Evolutionary conservation across 2,888 invertebrate species (phyloP).

Genomic region (Dynastes tityus): DNA sequence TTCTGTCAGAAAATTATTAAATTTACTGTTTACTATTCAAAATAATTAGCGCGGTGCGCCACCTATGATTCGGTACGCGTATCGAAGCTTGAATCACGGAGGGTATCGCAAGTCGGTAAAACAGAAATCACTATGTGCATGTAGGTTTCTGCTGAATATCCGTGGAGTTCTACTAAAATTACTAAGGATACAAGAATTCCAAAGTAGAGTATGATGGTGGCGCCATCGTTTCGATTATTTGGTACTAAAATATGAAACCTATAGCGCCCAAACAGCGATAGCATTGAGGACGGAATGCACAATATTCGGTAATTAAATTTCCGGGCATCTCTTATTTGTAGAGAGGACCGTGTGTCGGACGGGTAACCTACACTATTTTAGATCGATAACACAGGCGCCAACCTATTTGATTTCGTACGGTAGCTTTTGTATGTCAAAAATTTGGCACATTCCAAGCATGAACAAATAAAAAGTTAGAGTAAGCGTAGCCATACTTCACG

Average conservation of each 20-base stretch:
- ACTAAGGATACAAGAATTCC: too few relatives aligned
- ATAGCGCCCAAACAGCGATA: not conserved
- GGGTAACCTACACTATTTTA: conserved; percentile 7
- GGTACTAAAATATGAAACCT: not conserved
- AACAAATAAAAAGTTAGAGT: not conserved
- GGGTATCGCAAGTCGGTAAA: too few relatives aligned
- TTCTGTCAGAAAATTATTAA: too few relatives aligned
- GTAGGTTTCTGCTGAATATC: too few relatives aligned
- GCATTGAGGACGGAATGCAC: conserved; percentile 9
- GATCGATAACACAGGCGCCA: conserved; percentile 41
- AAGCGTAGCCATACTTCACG: not conserved
- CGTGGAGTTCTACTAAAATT: too few relatives aligned
- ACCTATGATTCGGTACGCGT: too few relatives aligned
- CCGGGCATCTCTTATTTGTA: conserved; percentile 27
- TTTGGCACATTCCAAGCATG: too few relatives aligned
- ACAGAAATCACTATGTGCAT: too few relatives aligned
- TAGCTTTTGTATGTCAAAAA: not conserved
- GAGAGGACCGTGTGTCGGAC: not conserved
- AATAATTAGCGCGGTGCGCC: too few relatives aligned
- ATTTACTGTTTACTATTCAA: too few relatives aligned
- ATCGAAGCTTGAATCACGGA: too few relatives aligned
- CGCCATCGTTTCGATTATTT: not conserved
- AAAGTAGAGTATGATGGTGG: too few relatives aligned
- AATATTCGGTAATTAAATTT: conserved; percentile 43
- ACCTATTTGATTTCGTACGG: not conserved